Conservation (phyloP, 2,888 invertebrate species). For the Catotricha subobsoleta region DNA sequence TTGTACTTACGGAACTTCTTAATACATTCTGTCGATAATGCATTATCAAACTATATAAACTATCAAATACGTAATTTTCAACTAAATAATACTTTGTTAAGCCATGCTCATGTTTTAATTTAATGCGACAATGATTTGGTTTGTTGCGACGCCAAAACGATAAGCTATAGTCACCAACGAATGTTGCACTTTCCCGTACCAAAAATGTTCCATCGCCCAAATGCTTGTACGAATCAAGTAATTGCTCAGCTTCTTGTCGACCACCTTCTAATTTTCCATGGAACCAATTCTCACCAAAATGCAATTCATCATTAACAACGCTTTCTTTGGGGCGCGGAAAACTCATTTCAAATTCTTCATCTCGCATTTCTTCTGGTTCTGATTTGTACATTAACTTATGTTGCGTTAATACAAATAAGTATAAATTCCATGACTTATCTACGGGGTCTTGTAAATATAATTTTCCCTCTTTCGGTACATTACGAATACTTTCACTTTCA, state of each 20-base stretch:
- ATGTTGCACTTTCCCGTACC: conserved; percentile 85
- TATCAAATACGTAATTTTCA: conserved; percentile 76
- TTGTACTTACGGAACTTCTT: conserved; percentile 47
- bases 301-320: conserved; percentile 70
- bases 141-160: conserved; percentile 84
- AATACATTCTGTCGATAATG: conserved; percentile 76
- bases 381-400: conserved; percentile 63
- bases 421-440: conserved; percentile 79
- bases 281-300: conserved; percentile 87
- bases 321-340: conserved; percentile 39
- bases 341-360: conserved; percentile 34
- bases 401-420: conserved; percentile 81
- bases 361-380: conserved; percentile 39
- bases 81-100: conserved; percentile 79
- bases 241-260: conserved; percentile 53
- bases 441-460: conserved; percentile 77
- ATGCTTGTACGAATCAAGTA: conserved; percentile 52
- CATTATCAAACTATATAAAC: conserved; percentile 76
- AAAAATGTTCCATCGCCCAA: conserved; percentile 84
- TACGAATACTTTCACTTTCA: conserved; percentile 61
- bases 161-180: conserved; percentile 87
- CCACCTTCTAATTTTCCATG: conserved; percentile 73
- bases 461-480: conserved; percentile 76
- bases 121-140: conserved; percentile 84
- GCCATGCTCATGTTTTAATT: conserved; percentile 73